Conservation (phyloP, 2,797 vertebrate species). For the Acipenser oxyrinchus region DNA sequence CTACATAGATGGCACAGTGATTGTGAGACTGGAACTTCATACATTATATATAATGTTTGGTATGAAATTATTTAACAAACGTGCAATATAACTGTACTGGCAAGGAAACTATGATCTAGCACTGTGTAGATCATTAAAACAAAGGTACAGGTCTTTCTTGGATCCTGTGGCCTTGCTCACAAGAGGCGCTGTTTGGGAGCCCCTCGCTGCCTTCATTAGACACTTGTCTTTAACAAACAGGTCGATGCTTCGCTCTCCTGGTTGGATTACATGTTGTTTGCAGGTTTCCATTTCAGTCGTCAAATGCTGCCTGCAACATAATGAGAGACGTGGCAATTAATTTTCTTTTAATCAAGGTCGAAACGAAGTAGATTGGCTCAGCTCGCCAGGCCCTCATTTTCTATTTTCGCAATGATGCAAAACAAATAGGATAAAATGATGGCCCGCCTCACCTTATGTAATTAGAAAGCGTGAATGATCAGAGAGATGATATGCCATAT, state of each 20-base stretch:
- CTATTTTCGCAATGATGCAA: slow-evolving; percentile 99
- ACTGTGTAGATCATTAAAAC: too few relatives aligned
- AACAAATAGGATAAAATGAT: slow-evolving; percentile 99
- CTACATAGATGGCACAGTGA: too few relatives aligned
- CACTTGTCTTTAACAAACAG: slow-evolving; percentile 44
- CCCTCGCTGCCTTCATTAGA: too few relatives aligned
- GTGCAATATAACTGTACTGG: too few relatives aligned
- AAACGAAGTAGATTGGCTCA: slow-evolving; percentile 98
- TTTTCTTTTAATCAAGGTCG: slow-evolving; percentile 99
- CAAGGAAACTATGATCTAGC: too few relatives aligned
- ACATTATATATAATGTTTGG: too few relatives aligned
- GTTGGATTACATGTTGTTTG: slow-evolving; percentile 47
- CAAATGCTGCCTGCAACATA: slow-evolving; percentile 91
- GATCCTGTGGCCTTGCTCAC: too few relatives aligned
- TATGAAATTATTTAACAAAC: too few relatives aligned
- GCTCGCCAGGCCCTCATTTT: slow-evolving; percentile 97
- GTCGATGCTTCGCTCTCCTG: slow-evolving; percentile 48
- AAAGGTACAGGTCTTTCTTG: too few relatives aligned
- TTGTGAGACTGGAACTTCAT: too few relatives aligned
- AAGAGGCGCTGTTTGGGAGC: too few relatives aligned
- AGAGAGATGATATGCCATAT: slow-evolving; percentile 81
- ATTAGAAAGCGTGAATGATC: slow-evolving; percentile 99
- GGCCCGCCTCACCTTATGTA: slow-evolving; percentile 99
- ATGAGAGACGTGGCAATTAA: slow-evolving; percentile 99
- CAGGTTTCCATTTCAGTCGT: slow-evolving; percentile 69